Base-by-base conservation (phyloP, 2,888 invertebrate species). In the Falcaria lacertinaria region DNA sequence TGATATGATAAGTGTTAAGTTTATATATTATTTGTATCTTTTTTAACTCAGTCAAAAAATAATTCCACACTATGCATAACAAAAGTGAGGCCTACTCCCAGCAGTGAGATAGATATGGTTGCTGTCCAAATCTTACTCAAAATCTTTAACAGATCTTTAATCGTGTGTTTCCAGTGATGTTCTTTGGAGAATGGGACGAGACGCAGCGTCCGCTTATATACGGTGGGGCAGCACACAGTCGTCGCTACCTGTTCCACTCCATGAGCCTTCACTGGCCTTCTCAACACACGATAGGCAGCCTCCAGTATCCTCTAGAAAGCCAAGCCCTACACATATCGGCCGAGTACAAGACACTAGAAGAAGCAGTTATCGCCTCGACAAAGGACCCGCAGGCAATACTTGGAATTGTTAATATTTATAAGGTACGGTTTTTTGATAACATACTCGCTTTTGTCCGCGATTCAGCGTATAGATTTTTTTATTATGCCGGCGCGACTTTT, bases 171-270 rank as follows among this genome's bases (percentile, higher is more conserved):
- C 4, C 57, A 86, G 86, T 80, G 8, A 48, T 61, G 0, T 36
- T 85, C 0, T 52, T 36, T 4, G 85, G 82, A 0, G 44, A 57
- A 33, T 86, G 85, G 85, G 47, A 53, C 1, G 37, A 25, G 0
- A 42, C 60, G 0, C 47, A 43, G 0, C 66, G 66, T 4, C 86
- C 86, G 0, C 33, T 72, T 0, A 54, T 86, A 0, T 74, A 74
- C 43, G 84, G 84, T 0, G 87, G 86, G 0, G 81, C 81, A 1
- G 78, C 71, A 0, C 70, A 82, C 48, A 74, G 77, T 32, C 74
- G 86, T 0, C 69, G 83, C 1, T 87, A 86, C 44, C 28, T 75
- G 1, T 86, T 86, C 54, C 71, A 84, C 45, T 83, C 79, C 0
- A 39, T 86, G 19, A 56, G 63, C 5, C 19, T 83, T 0, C 80